phyloP scores from a whole-genome alignment of 2,797 vertebrate species.

The Enteromius trimaculatus region DNA sequence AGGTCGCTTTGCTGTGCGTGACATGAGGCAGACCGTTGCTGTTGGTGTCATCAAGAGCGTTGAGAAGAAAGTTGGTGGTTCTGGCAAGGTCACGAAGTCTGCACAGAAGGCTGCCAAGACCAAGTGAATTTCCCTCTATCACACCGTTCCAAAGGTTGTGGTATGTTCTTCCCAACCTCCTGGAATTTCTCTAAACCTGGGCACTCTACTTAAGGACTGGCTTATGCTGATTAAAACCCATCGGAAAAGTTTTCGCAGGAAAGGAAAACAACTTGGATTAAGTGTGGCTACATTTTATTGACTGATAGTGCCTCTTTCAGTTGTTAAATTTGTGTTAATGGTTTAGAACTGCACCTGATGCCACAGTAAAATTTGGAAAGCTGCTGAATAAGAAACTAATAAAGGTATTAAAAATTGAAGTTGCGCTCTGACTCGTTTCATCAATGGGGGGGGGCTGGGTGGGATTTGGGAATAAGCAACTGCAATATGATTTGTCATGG shows the following conservation, averaged over 20 bases:
- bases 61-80: constrained; percentile 64
- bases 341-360: constrained; percentile 77
- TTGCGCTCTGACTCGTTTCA: constrained; percentile 60
- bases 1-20: constrained; percentile 72
- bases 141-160: constrained; percentile 56
- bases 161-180: constrained; percentile 50
- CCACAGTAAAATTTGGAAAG: constrained; percentile 79
- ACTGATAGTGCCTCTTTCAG: constrained; percentile 73
- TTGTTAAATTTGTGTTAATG: constrained; percentile 78
- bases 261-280: constrained; percentile 62
- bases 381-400: constrained; percentile 80
- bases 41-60: constrained; percentile 72
- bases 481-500: constrained; percentile 26
- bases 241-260: constrained; percentile 73
- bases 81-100: constrained; percentile 68
- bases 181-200: constrained; percentile 64
- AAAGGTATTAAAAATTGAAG: constrained; percentile 79
- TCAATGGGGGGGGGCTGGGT: constrained; percentile 48
- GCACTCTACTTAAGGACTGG: constrained; percentile 72
- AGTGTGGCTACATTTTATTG: constrained; percentile 70
- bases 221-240: constrained; percentile 74
- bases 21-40: constrained; percentile 75
- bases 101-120: constrained; percentile 65
- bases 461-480: constrained; percentile 25
- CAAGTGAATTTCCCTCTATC: constrained; percentile 65